phyloP scores from a whole-genome alignment of 92 coral and sea anemone genomes.

The Parazoanthus atlanticus region DNA sequence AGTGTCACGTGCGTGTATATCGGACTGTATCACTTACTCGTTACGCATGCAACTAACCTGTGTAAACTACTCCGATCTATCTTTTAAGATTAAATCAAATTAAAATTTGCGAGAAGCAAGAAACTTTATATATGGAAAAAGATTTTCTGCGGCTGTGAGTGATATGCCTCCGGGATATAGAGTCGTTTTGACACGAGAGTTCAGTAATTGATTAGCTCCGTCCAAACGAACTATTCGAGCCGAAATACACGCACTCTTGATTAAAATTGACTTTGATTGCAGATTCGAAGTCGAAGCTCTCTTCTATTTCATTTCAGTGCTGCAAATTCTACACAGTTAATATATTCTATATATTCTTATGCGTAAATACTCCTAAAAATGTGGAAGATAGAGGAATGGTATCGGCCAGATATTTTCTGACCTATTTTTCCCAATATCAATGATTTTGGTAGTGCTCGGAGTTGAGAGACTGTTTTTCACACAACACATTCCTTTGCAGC shows the following conservation, averaged over 20 bases:
- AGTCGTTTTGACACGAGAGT: not conserved
- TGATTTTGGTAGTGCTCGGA: not conserved
- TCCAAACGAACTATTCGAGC: not conserved
- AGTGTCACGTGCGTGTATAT: no score
- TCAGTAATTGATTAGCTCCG: not conserved
- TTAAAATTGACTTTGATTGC: no score
- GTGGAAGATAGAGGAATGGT: no score
- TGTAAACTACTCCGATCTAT: no score
- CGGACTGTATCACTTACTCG: no score
- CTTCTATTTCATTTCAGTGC: not conserved
- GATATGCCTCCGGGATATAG: not conserved
- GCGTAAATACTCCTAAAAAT: not conserved
- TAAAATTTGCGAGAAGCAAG: no score
- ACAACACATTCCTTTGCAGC: not conserved
- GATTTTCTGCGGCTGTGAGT: not conserved
- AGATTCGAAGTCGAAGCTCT: not conserved
- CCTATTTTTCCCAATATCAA: not conserved
- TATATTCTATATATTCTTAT: no score
- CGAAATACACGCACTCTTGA: not conserved
- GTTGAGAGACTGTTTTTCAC: not conserved
- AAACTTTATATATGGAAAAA: not conserved
- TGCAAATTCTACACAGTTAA: not conserved
- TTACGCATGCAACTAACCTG: no score
- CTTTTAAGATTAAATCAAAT: no score
- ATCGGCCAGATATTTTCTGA: not conserved